A percentile compares a stretch with the other conserved stretches of the same genome.
Evolutionary conservation across 2,113 vertebrate genomes (phyloP).

Genomic region (Thamnophis sirtalis): DNA sequence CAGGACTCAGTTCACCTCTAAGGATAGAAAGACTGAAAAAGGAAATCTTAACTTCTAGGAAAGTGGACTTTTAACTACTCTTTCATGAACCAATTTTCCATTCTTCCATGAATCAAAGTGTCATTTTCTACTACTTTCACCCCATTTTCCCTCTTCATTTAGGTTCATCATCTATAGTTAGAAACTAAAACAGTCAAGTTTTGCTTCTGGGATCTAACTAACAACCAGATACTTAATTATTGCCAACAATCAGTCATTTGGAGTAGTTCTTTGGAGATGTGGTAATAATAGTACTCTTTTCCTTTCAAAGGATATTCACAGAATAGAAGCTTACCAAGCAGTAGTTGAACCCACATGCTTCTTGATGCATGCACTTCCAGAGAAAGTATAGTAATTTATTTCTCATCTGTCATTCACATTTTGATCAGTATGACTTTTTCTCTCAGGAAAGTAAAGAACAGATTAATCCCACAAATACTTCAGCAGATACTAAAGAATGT

Average conservation of each 20-base stretch:
- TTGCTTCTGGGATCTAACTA: neutral
- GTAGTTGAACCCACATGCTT: neutral
- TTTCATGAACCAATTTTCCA: neutral
- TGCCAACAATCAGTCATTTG: neutral
- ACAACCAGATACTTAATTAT: neutral
- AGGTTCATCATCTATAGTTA: neutral
- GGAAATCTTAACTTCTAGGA: neutral
- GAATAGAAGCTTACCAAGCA: neutral
- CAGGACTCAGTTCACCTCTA: neutral
- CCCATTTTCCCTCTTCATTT: neutral
- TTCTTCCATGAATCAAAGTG: neutral
- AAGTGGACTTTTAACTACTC: neutral
- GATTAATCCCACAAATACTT: neutral
- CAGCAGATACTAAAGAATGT: neutral
- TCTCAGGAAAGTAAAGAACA: neutral
- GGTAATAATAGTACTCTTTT: conserved; percentile 10
- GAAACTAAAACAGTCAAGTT: neutral
- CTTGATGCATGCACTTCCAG: neutral
- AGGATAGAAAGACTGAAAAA: neutral
- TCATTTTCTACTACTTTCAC: neutral
- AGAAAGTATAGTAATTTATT: conserved; percentile 9
- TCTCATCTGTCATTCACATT: neutral
- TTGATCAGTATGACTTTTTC: neutral
- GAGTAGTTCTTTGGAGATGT: neutral
- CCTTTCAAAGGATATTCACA: neutral